Evolutionary conservation across 2,113 vertebrate genomes (phyloP), one percentile per base, ranked within the genome.

Genomic region (Pavo muticus): DNA sequence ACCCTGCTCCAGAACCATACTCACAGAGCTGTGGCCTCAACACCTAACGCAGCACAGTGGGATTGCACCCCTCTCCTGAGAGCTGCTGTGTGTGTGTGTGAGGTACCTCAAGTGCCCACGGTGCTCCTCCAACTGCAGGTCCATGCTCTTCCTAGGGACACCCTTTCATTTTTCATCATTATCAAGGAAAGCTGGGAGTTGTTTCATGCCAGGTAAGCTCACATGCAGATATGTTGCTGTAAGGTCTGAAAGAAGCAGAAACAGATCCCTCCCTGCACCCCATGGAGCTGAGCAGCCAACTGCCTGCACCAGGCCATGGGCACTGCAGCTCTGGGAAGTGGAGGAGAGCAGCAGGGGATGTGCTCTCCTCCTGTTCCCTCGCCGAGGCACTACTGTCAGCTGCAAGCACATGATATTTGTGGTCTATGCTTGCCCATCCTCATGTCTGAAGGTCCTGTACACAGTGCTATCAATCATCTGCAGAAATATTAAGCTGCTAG

Each of bases 401-500:
- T 32, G 56, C 52, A 81, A 87, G 60, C 57, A 87, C 20, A 54
- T 65, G 67, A 52, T 78, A 81, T 91, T 93, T 91, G 83, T 69
- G 73, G 30, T 52, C 56, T 88, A 60, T 88, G 88, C 76, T 65
- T 84, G 59, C 61, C 57, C 29, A 60, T 68, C 47, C 76, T 45
- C 64, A 9, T 23, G 37, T 81, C 70, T 88, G 83, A 81, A 88
- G 57, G 65, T 84, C 88, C 72, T 70, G 57, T 39, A 60, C 47
- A 11, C 18, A 45, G 37, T 25, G 67, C 63, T 84, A 89, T 96
- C 92, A 93, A 88, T 88, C 85, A 92, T 57, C 50, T 4, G 4
- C 69, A 89, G 84, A 68, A 95, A 87, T 65, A 90, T 80, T 91
- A 92, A 95, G 73, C 70, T 93, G 60, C 78, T 67, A 35, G 54